phyloP scores from a whole-genome alignment of 2,113 vertebrate species.

The Vulpes ferrilata region DNA sequence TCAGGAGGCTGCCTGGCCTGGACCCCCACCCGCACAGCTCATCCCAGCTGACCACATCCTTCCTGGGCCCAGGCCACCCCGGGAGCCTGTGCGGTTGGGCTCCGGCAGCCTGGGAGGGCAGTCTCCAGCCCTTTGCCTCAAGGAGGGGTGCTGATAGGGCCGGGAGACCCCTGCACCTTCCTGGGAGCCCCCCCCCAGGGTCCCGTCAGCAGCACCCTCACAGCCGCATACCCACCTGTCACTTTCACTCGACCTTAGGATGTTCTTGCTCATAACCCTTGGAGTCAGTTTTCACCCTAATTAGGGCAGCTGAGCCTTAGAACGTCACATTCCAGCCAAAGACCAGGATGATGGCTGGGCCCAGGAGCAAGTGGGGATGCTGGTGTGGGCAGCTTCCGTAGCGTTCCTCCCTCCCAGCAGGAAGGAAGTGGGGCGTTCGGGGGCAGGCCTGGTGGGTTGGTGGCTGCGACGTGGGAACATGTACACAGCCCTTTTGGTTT shows the following conservation, averaged over 20 bases:
- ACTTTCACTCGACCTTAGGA: neutral
- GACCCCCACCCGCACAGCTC: neutral
- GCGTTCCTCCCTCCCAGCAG: neutral
- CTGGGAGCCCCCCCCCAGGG: neutral
- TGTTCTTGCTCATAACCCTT: neutral
- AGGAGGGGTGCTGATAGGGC: neutral
- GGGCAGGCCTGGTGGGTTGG: neutral
- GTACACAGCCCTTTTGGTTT: neutral
- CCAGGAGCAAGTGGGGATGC: neutral
- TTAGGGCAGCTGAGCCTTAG: neutral
- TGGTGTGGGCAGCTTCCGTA: neutral
- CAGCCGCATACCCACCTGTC: neutral
- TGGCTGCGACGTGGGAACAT: neutral
- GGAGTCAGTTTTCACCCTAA: neutral
- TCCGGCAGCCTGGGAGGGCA: neutral
- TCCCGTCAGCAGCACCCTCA: neutral
- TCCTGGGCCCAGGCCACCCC: neutral
- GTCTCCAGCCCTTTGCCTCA: neutral
- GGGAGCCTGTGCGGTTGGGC: neutral
- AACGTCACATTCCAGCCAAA: neutral
- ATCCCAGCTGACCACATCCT: neutral
- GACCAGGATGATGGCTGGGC: neutral
- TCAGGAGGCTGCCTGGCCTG: neutral
- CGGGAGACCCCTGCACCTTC: neutral
- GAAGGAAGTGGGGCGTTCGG: neutral